Conservation (phyloP, 1,140 invertebrate species). For the Octopus sinensis region DNA sequence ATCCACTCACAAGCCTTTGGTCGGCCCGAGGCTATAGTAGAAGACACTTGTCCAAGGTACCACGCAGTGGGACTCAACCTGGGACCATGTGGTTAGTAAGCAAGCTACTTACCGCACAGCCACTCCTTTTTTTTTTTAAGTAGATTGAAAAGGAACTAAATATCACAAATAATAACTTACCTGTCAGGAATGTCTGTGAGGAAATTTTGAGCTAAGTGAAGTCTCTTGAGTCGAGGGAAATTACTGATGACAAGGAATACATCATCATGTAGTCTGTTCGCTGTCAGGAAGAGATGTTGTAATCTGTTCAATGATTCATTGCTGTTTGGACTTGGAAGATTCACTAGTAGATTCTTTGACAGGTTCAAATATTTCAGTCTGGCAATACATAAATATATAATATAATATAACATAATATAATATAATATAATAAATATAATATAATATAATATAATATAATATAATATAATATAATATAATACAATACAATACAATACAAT, state of each 20-base stretch:
- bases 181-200: conserved; percentile 48
- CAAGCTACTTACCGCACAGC: too few relatives aligned
- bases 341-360: conserved; percentile 41
- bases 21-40: too few relatives aligned
- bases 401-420: too few relatives aligned
- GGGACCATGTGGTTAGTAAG: too few relatives aligned
- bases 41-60: too few relatives aligned
- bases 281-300: conserved; percentile 53
- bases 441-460: too few relatives aligned
- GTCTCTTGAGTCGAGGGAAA: conserved; percentile 47
- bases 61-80: too few relatives aligned
- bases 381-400: conserved; percentile 20
- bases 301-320: conserved; percentile 52
- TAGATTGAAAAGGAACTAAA: not conserved
- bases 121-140: not conserved
- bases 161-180: conserved; percentile 27
- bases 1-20: too few relatives aligned
- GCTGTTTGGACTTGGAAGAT: conserved; percentile 42
- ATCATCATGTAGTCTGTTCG: conserved; percentile 48
- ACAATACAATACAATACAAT: too few relatives aligned
- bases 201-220: conserved; percentile 53
- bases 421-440: too few relatives aligned
- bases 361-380: conserved; percentile 50
- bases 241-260: conserved; percentile 45
- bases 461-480: too few relatives aligned